A percentile compares a stretch with the other conserved stretches of the same genome.
Evolutionary conservation across 2,797 vertebrate genomes (phyloP).

Genomic region (Xyrichtys novacula): DNA sequence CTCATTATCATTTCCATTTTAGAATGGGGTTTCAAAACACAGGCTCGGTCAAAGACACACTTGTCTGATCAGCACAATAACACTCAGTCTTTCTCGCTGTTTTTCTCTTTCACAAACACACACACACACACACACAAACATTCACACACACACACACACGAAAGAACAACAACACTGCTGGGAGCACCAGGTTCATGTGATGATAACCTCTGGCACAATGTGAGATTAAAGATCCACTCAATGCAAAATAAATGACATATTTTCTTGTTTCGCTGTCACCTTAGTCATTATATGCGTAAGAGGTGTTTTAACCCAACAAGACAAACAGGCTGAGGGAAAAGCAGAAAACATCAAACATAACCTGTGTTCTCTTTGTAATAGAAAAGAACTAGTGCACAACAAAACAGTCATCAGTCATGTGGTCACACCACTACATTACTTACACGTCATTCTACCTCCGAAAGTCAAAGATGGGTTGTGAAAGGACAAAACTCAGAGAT

Average conservation of each 20-base stretch:
- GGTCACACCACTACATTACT: neutral
- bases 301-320: conserved; percentile 11
- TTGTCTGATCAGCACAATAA: conserved; percentile 59
- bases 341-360: neutral
- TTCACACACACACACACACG: neutral
- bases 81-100: conserved; percentile 18
- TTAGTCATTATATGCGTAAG: neutral
- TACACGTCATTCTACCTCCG: conserved; percentile 3
- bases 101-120: neutral
- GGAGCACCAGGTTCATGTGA: conserved; percentile 29
- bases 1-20: conserved; percentile 58
- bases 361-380: neutral
- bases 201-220: conserved; percentile 21
- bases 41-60: conserved; percentile 43
- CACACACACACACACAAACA: neutral
- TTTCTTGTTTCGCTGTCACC: conserved; percentile 7
- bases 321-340: neutral
- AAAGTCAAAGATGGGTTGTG: neutral
- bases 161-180: conserved; percentile 32
- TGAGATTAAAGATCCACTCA: neutral
- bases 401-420: neutral
- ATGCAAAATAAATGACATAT: conserved; percentile 2
- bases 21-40: conserved; percentile 53
- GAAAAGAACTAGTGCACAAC: neutral
- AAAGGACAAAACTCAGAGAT: neutral